Percentiles rank a stretch among this genome's conserved stretches.
Conservation (phyloP, 1,140 invertebrate genomes). For the Drusus annulatus region DNA sequence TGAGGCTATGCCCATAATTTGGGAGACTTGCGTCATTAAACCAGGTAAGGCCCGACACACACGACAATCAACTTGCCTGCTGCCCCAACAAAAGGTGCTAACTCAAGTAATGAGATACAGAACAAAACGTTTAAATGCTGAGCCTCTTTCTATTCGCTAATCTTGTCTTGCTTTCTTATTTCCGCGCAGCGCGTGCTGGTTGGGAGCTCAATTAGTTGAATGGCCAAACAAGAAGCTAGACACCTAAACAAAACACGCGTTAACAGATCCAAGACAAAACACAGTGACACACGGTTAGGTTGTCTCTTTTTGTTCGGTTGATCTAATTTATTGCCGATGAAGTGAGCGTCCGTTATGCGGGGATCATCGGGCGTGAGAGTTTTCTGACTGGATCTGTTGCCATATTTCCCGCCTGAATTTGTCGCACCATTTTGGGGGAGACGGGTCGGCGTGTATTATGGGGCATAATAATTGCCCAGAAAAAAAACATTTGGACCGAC, state of each 20-base stretch:
- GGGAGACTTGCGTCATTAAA: constrained; percentile 21
- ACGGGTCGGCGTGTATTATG: constrained; percentile 39
- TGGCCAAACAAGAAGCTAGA: neutral
- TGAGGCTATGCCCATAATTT: constrained; percentile 38
- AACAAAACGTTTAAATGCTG: neutral
- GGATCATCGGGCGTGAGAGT: constrained; percentile 28
- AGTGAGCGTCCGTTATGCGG: neutral
- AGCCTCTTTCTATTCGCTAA: neutral
- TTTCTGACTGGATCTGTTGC: constrained; percentile 19
- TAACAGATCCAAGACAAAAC: neutral
- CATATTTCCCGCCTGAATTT: constrained; percentile 40
- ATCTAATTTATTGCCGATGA: neutral
- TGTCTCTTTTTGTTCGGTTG: constrained; percentile 8
- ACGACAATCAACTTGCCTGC: neutral
- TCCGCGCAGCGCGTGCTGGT: neutral
- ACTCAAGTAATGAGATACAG: neutral
- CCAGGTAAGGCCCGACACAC: constrained; percentile 34
- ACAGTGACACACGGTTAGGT: neutral
- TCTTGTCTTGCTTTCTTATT: constrained; percentile 10
- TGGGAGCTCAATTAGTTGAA: neutral
- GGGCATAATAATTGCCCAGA: constrained; percentile 12
- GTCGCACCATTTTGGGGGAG: constrained; percentile 30
- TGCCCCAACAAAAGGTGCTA: neutral
- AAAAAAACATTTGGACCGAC: constrained; percentile 25
- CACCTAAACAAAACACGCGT: constrained; percentile 12